Evolutionary conservation across 2,797 vertebrate species (phyloP), one percentile per base, ranked within the genome.

Genomic region (Morus bassanus): DNA sequence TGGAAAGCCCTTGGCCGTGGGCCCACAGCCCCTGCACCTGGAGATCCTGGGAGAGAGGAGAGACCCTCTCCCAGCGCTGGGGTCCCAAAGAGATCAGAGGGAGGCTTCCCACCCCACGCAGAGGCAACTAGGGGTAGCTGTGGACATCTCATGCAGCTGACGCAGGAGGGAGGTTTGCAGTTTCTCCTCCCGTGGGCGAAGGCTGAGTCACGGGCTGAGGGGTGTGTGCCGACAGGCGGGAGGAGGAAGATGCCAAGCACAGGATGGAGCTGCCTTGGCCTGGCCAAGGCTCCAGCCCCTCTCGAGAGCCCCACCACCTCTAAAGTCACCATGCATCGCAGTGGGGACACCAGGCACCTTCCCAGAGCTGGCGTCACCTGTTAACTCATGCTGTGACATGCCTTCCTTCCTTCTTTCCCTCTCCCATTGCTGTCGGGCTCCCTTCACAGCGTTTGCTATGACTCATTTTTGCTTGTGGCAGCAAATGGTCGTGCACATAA

Each of bases 141-240:
- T 5, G 86, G 74, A 6, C 76, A 63, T 56, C 56, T 79, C 18
- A 6, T 56, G 86, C 17, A 1, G 45, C 85, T 61, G 84, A 41
- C 27, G 30, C 10, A 8, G 46, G 72, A 83, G 65, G 70, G 69
- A 77, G 39, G 53, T 11, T 88, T 59, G 86, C 80, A 19, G 88
- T 60, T 78, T 33, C 67, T 50, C 76, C 67, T 82, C 45, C 95
- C 65, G 82, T 93, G 93, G 96, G 93, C 43, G 91, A 85, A 9
- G 95, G 93, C 93, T 97, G 96, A 96, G 82, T 96, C 95, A 92
- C 17, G 4, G 84, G 91, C 91, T n/a, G 64, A 76, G 79, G 91
- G 80, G 48, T 51, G 95, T 39, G 83, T 54, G 91, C 84, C 1
- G 57, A 18, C 70, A 19, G 65, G 39, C 35, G 4, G 61, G 74